A percentile compares a stretch with the other conserved stretches of the same genome.
These are phyloP conservation scores for Chloroclysta siterata DNA, from an alignment of 2,888 invertebrate genomes.

Conservation along the genomic window DNA sequence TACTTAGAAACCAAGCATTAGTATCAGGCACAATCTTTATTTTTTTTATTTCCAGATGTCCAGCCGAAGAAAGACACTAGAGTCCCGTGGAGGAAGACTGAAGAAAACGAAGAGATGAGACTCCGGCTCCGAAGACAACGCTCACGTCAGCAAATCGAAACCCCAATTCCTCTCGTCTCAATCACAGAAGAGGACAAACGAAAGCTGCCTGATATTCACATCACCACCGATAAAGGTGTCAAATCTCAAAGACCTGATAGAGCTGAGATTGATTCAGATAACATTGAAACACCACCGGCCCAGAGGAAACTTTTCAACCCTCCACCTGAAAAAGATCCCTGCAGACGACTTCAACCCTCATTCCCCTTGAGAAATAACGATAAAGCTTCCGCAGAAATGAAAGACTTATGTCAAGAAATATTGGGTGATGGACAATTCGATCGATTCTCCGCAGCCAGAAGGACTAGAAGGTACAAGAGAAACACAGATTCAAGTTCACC, in stretches of 20 bases:
- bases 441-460: slow-evolving; percentile 91
- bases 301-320: slow-evolving; percentile 88
- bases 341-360: slow-evolving; percentile 80
- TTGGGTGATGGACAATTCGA: slow-evolving; percentile 93
- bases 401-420: slow-evolving; percentile 79
- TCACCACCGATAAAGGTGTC: slow-evolving; percentile 59
- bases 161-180: slow-evolving; percentile 77
- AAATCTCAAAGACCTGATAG: slow-evolving; percentile 81
- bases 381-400: slow-evolving; percentile 72
- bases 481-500: slow-evolving; percentile 85
- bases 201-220: slow-evolving; percentile 78
- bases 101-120: slow-evolving; percentile 87
- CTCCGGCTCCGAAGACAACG: slow-evolving; percentile 83
- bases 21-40: not conserved
- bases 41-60: slow-evolving; percentile 80
- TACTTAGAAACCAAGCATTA: no score
- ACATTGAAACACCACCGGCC: slow-evolving; percentile 95
- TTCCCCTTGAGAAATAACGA: slow-evolving; percentile 58
- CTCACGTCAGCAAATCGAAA: slow-evolving; percentile 78
- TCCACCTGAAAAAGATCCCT: slow-evolving; percentile 86
- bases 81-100: slow-evolving; percentile 90
- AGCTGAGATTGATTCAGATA: slow-evolving; percentile 95
- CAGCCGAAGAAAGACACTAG: slow-evolving; percentile 91
- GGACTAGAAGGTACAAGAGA: slow-evolving; percentile 92
- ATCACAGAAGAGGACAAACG: slow-evolving; percentile 87